Base-by-base conservation (phyloP, 2,797 vertebrate genomes). In the Thamnophis elegans region DNA sequence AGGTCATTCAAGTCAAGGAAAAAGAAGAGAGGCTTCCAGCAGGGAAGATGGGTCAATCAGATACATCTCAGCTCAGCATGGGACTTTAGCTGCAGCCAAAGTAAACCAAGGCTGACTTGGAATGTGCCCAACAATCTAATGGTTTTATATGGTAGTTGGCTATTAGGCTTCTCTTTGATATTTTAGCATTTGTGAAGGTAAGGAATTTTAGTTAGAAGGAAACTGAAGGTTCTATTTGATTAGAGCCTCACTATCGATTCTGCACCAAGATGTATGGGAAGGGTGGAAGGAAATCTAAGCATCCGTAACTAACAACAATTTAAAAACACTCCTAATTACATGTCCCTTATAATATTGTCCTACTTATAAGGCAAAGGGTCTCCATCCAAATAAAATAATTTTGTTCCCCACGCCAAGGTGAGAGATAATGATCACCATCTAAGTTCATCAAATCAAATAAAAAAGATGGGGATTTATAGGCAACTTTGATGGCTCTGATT, bases 81-180 rank as follows among this genome's bases (percentile, higher is more conserved):
- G 94, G 85, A 47, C 85, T 96, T 97, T 91, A 96, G 58, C 88
- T 94, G 88, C 91, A 95, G 92, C 87, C 96, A 95, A 96, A 93
- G 95, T 93, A 96, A 96, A 95, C 91, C 89, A 94, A 94, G 36
- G 68, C 92, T 94, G 91, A 95, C 91, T 90, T 95, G 92, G 94
- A 97, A 97, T 98, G 98, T 98, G 96, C 96, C 94, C 94, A 98
- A 97, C 95, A 97, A 95, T 94, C 95, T 97, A 97, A 98, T 96
- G 96, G 93, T 92, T 96, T 95, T 96, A 88, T 96, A 95, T 93
- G 96, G 94, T 60, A 96, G 96, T 88, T 94, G 87, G 85, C 56
- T 94, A 97, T 97, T 97, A 97, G 98, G 95, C 97, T 96, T 95
- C 96, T 93, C 95, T 96, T 94, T 96, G 97, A 97, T 98, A 96